Conservation (phyloP, 2,113 vertebrate genomes). For the Holacanthus passer region DNA sequence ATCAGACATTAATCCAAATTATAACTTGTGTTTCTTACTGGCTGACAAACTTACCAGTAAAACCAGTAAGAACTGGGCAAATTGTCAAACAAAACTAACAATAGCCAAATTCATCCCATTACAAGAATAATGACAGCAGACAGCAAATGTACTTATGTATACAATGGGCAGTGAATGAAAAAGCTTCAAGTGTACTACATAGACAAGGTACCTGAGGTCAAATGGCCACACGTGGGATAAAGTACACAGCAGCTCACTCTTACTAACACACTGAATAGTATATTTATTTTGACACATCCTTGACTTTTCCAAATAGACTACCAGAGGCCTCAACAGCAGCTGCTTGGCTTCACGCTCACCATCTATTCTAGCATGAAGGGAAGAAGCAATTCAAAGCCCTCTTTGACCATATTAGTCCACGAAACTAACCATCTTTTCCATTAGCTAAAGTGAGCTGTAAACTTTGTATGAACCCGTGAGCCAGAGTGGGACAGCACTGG, state of each 20-base stretch:
- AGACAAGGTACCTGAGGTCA: slow-evolving; percentile 29
- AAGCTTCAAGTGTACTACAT: slow-evolving; percentile 15
- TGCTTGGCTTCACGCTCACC: slow-evolving; percentile 70
- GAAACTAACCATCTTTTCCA: slow-evolving; percentile 73
- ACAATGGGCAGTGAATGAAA: slow-evolving; percentile 32
- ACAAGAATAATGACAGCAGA: background rate
- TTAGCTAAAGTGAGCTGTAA: slow-evolving; percentile 70
- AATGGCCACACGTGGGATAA: slow-evolving; percentile 65
- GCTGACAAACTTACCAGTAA: too few species aligned
- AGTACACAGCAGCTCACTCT: slow-evolving; percentile 62
- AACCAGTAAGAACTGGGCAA: slow-evolving; percentile 12
- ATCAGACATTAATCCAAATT: slow-evolving; percentile 8
- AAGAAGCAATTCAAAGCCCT: slow-evolving; percentile 56
- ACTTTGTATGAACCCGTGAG: slow-evolving; percentile 65
- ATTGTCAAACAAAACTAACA: slow-evolving; percentile 43
- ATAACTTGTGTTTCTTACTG: background rate
- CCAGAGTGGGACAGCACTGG: slow-evolving; percentile 53
- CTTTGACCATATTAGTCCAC: slow-evolving; percentile 83
- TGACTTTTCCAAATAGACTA: slow-evolving; percentile 77
- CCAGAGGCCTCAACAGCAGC: slow-evolving; percentile 68
- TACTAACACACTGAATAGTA: slow-evolving; percentile 48
- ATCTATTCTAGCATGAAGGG: slow-evolving; percentile 62
- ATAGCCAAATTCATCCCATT: slow-evolving; percentile 2
- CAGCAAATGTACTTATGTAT: background rate
- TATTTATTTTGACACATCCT: slow-evolving; percentile 83